Conservation (phyloP, 2,797 vertebrate species). For the Gymnothorax javanicus region DNA sequence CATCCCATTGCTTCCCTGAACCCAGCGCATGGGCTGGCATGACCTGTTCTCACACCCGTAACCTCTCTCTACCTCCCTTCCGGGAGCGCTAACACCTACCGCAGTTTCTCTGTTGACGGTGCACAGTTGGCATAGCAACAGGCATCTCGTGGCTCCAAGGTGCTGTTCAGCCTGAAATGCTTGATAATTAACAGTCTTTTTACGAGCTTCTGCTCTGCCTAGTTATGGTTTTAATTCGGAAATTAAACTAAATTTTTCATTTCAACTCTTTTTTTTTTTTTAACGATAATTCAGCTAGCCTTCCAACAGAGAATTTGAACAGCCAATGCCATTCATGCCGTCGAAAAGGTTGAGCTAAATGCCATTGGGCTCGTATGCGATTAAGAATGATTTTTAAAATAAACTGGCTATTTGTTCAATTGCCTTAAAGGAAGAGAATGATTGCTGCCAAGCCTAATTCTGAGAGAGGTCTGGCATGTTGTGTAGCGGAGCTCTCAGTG, state of each 20-base stretch:
- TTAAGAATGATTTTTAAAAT: constrained; percentile 42
- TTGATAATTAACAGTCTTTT: constrained; percentile 28
- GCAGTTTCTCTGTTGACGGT: not conserved
- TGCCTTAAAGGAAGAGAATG: constrained; percentile 66
- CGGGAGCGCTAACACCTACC: not conserved
- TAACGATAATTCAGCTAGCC: not conserved
- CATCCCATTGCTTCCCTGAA: not conserved
- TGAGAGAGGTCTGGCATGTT: constrained; percentile 38
- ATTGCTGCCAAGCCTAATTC: constrained; percentile 61
- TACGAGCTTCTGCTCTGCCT: constrained; percentile 13
- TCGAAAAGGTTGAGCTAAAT: constrained; percentile 61
- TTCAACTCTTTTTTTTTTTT: not conserved
- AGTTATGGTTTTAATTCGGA: constrained; percentile 27
- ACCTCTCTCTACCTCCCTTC: constrained; percentile 7
- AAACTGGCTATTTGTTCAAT: constrained; percentile 60
- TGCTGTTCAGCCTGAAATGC: not conserved
- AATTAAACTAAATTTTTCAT: constrained; percentile 2
- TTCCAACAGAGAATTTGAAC: constrained; percentile 9
- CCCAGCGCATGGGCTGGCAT: constrained; percentile 7
- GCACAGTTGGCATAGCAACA: constrained; percentile 21
- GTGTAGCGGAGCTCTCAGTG: constrained; percentile 49
- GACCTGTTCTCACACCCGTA: constrained; percentile 30
- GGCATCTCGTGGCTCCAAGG: not conserved
- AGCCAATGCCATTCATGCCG: constrained; percentile 28
- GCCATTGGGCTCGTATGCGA: constrained; percentile 44